Percentiles rank a stretch among this genome's conserved stretches.
These are phyloP conservation scores for Tachuris rubrigastra DNA, from an alignment of 2,113 vertebrate species.

Conservation along the genomic window DNA sequence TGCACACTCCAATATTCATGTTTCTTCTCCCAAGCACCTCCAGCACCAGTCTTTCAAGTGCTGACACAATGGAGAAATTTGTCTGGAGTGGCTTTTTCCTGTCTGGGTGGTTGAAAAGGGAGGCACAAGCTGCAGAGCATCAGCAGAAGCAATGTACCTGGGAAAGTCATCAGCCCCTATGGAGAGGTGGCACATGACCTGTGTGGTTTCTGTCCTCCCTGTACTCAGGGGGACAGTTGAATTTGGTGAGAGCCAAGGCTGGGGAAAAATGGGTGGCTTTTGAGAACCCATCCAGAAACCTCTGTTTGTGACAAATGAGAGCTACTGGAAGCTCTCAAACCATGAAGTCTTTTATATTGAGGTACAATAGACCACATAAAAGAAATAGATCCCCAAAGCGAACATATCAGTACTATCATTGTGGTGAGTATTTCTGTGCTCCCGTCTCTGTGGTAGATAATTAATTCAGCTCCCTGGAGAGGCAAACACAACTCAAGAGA, in stretches of 20 bases:
- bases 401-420: background rate
- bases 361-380: background rate
- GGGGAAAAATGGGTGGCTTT: background rate
- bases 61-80: background rate
- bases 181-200: rapidly evolving
- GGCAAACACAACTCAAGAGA: background rate
- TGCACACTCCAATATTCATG: background rate
- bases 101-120: rapidly evolving
- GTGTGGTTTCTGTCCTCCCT: background rate
- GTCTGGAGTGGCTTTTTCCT: background rate
- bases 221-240: rapidly evolving
- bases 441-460: background rate
- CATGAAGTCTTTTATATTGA: background rate
- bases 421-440: background rate
- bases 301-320: background rate
- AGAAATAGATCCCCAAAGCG: background rate
- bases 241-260: background rate
- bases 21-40: rapidly evolving
- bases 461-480: background rate
- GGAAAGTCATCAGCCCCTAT: background rate
- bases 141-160: rapidly evolving
- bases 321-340: background rate
- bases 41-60: background rate
- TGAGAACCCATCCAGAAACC: background rate
- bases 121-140: background rate